These are phyloP conservation scores for Cylas formicarius DNA, from an alignment of 1,140 invertebrate species.

Conservation along the genomic window DNA sequence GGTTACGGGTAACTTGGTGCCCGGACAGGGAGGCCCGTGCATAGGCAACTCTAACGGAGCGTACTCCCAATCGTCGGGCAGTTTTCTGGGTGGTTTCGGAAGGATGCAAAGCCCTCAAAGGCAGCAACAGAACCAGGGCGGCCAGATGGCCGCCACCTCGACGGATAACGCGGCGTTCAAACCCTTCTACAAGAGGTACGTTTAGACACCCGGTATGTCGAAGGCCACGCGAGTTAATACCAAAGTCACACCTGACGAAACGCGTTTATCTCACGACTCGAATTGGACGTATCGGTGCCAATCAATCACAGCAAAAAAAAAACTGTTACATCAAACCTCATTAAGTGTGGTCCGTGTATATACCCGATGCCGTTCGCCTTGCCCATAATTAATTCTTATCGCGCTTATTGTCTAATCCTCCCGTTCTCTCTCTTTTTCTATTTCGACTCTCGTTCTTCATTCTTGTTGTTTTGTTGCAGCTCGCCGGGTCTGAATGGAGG, in stretches of 20 bases:
- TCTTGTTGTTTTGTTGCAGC: slow-evolving; percentile 43
- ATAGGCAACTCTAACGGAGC: slow-evolving; percentile 29
- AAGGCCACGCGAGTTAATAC: too few relatives aligned
- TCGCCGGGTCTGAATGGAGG: slow-evolving; percentile 54
- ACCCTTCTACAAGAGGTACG: slow-evolving; percentile 81
- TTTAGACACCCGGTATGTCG: too few relatives aligned
- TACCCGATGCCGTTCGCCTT: too few relatives aligned
- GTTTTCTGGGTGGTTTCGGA: slow-evolving; percentile 44
- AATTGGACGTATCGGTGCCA: too few relatives aligned
- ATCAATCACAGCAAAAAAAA: too few relatives aligned
- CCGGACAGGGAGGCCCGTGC: slow-evolving; percentile 40
- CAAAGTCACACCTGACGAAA: too few relatives aligned
- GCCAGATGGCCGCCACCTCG: slow-evolving; percentile 52
- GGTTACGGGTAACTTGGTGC: slow-evolving; percentile 56
- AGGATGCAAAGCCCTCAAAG: slow-evolving; percentile 45
- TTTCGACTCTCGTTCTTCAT: slow-evolving; percentile 11
- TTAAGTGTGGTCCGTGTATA: too few relatives aligned
- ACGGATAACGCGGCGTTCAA: slow-evolving; percentile 66
- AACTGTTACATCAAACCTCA: too few relatives aligned
- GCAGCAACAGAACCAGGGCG: slow-evolving; percentile 36
- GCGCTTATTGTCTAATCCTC: background rate
- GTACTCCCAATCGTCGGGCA: slow-evolving; percentile 29
- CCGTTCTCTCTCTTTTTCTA: slow-evolving; percentile 3
- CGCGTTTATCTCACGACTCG: too few relatives aligned
- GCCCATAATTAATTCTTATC: too few relatives aligned